Conservation (phyloP, 2,797 vertebrate genomes). For the Argya squamiceps region DNA sequence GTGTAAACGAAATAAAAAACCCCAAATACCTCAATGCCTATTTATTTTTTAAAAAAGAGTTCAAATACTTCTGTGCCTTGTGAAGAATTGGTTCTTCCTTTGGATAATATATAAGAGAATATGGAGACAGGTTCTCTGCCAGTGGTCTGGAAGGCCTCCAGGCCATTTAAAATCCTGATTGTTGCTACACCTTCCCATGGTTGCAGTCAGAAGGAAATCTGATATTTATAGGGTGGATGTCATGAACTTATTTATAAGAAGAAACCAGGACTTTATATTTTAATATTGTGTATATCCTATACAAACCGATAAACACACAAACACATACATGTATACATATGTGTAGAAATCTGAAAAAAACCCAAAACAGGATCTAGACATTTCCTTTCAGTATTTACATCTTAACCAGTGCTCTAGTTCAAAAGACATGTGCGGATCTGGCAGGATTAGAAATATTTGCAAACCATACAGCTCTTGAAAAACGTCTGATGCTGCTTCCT, state of each 20-base stretch:
- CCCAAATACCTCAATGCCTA: background rate
- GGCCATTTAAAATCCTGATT: background rate
- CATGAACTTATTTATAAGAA: background rate
- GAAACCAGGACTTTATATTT: background rate
- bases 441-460: background rate
- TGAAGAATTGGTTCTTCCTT: background rate
- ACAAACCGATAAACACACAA: background rate
- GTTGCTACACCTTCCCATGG: background rate
- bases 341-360: background rate
- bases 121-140: background rate
- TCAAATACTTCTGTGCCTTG: background rate
- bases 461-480: background rate
- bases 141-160: background rate
- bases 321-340: background rate
- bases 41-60: background rate
- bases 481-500: background rate
- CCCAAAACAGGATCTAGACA: fast-evolving
- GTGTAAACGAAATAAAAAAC: background rate
- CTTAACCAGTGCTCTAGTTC: background rate
- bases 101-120: background rate
- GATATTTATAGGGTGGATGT: background rate
- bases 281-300: background rate
- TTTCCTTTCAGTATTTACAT: background rate
- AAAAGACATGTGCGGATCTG: background rate
- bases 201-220: background rate